Conservation (phyloP, 2,888 invertebrate species). For the Zygogramma bicolorata region DNA sequence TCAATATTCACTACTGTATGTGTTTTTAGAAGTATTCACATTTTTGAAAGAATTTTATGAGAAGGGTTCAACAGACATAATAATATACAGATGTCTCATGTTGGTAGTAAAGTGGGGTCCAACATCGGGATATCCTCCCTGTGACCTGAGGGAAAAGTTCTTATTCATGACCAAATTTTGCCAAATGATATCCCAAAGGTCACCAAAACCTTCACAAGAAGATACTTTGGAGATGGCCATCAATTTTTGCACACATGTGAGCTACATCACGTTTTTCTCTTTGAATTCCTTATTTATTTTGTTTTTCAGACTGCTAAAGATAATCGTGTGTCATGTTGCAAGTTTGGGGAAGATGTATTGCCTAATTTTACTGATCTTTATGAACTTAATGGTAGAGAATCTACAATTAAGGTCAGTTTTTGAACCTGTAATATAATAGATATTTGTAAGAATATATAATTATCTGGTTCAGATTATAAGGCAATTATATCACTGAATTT, state of each 20-base stretch:
- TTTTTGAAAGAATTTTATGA: conserved; percentile 42
- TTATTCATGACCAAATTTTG: conserved; percentile 56
- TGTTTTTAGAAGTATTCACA: conserved; percentile 45
- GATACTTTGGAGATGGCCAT: conserved; percentile 49
- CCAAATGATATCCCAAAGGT: conserved; percentile 44
- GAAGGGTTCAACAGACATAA: conserved; percentile 37
- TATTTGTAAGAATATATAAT: too few relatives aligned
- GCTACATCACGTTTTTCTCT: conserved; percentile 23
- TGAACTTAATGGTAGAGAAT: conserved; percentile 51
- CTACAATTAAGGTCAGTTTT: conserved; percentile 52
- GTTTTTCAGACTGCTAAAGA: conserved; percentile 60
- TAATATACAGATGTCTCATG: conserved; percentile 52
- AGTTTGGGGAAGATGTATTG: conserved; percentile 63
- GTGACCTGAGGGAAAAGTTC: conserved; percentile 56
- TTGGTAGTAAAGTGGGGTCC: conserved; percentile 59
- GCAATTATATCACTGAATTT: too few relatives aligned
- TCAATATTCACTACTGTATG: neutral
- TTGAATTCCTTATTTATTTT: neutral
- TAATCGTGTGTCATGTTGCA: conserved; percentile 60
- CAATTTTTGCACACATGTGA: conserved; percentile 51
- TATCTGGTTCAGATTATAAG: too few relatives aligned
- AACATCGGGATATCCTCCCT: conserved; percentile 52
- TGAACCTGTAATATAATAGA: neutral
- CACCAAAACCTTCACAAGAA: conserved; percentile 45
- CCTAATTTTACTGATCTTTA: conserved; percentile 52